Base-by-base conservation (phyloP, 2,888 invertebrate species). In the Dione juno region DNA sequence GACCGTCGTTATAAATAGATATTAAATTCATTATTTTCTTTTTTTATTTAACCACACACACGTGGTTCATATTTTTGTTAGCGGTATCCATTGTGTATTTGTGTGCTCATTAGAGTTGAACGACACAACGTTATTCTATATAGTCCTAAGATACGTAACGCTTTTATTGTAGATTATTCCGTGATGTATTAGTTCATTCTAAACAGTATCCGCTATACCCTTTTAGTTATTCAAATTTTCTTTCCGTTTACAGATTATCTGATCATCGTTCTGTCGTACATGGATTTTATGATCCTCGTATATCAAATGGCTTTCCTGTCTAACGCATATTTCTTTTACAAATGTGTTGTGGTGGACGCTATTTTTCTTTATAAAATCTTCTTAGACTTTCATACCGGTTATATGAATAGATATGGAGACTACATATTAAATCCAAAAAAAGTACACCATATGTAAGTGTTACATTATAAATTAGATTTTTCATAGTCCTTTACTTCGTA, bases 281-380 rank as follows among this genome's bases (percentile, higher is more conserved):
- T 81, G 8, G 93, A 93, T 72, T 90, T 91, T 68, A 85, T 93
- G 84, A 67, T 91, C 13, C 84, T 92, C 21, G 87, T 90, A 1
- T 94, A 94, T 71, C 89, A 94, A 82, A 92, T 94, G 88, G 88
- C 93, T 9, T 94, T 94, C 75, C 83, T 88, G 71, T 90, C 93
- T 21, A 84, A 87, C 57, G 80, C 79, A 8, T 84, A 80, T 71
- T 89, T 85, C 77, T 86, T 84, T 61, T 80, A 83, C 70, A 81
- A 86, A 16, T 90, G 86, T 77, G 74, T 90, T 40, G 76, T 86
- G 5, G 79, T 83, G n/a, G 94, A 94, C 54, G 64, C 84, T 0
- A 78, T 93, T 71, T 93, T 90, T 76, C 52, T 89, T 1, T 90
- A 90, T 74, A 94, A 94, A 80, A 71, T 85, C 1, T 92, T 94